phyloP scores from a whole-genome alignment of 2,797 vertebrate genomes.

The Dicrostonyx torquatus region DNA sequence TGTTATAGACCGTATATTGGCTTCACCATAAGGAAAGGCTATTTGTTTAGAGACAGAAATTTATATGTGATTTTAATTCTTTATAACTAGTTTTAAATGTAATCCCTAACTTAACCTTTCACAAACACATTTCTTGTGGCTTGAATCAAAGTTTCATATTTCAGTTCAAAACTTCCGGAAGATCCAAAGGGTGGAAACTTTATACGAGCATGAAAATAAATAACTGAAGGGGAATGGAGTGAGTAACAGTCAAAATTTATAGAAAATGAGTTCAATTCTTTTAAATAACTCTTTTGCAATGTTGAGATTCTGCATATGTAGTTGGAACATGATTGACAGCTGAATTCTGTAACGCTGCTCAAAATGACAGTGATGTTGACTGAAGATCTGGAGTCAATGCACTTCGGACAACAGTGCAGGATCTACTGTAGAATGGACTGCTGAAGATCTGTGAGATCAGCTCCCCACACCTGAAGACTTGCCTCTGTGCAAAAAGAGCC shows the following conservation, averaged over 20 bases:
- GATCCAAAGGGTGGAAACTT: constrained; percentile 73
- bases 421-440: not conserved
- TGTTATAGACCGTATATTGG: constrained; percentile 78
- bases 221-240: not conserved
- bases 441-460: not conserved
- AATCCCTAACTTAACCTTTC: constrained; percentile 78
- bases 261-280: constrained; percentile 59
- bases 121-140: constrained; percentile 51
- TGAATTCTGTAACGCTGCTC: constrained; percentile 26
- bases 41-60: constrained; percentile 76
- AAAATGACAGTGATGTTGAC: rapidly evolving
- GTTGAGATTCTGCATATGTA: constrained; percentile 65
- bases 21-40: constrained; percentile 79
- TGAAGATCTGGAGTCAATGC: not conserved
- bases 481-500: not conserved
- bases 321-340: constrained; percentile 55
- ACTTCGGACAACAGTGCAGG: not conserved
- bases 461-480: not conserved
- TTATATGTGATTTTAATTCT: constrained; percentile 69
- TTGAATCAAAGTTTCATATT: constrained; percentile 70
- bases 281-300: constrained; percentile 17
- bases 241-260: not conserved
- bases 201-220: constrained; percentile 18
- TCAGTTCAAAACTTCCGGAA: constrained; percentile 75
- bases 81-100: constrained; percentile 73